These are phyloP conservation scores for Babylonia areolata DNA, from an alignment of 1,140 invertebrate genomes.

Conservation along the genomic window DNA sequence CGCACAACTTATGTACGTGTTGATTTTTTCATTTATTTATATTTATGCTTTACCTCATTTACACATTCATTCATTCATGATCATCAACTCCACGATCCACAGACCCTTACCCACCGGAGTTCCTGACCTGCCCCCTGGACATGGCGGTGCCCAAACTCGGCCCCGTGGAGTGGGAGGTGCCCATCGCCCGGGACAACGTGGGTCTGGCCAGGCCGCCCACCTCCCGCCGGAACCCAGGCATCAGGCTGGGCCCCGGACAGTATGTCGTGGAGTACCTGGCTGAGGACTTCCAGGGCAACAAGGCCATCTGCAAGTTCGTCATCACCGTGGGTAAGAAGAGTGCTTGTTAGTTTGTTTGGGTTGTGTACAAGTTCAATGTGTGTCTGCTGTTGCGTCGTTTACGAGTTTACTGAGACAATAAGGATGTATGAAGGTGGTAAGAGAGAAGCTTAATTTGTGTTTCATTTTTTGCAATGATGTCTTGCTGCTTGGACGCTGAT, in stretches of 20 bases:
- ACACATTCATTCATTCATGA: neutral
- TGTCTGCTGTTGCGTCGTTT: too few relatives aligned
- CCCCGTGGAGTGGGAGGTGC: slow-evolving; percentile 20
- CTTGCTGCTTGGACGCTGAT: too few relatives aligned
- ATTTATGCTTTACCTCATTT: too few relatives aligned
- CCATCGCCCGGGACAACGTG: slow-evolving; percentile 26
- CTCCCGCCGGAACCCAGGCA: slow-evolving; percentile 4
- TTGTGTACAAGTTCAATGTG: too few relatives aligned
- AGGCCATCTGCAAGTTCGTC: slow-evolving; percentile 21
- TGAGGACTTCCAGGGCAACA: slow-evolving; percentile 33
- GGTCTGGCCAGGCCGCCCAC: slow-evolving; percentile 14
- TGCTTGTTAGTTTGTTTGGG: neutral
- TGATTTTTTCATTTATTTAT: too few relatives aligned
- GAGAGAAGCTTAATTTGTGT: too few relatives aligned
- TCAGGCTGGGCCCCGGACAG: neutral
- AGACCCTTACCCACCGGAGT: slow-evolving; percentile 16
- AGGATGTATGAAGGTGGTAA: too few relatives aligned
- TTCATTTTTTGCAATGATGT: too few relatives aligned
- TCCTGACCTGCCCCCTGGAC: slow-evolving; percentile 29
- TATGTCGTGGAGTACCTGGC: slow-evolving; percentile 12
- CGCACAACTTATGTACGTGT: too few relatives aligned
- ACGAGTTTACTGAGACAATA: too few relatives aligned
- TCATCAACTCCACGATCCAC: neutral
- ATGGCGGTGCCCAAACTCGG: neutral
- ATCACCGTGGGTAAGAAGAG: slow-evolving; percentile 18